phyloP scores from a whole-genome alignment of 2,888 invertebrate genomes.

The Sepiola atlantica region DNA sequence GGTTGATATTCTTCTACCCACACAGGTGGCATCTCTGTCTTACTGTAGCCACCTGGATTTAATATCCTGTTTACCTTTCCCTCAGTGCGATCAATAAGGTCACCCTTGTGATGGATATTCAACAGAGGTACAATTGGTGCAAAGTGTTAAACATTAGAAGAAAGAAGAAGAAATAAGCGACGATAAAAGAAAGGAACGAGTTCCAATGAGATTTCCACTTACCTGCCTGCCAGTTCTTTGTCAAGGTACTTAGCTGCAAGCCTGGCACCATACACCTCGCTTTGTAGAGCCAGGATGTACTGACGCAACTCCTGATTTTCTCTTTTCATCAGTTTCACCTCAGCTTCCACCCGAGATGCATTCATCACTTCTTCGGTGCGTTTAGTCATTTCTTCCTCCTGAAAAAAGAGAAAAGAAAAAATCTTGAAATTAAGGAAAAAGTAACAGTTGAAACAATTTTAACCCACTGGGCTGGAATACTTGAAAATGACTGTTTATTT shows the following conservation, averaged over 20 bases:
- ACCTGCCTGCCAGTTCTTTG: conserved; percentile 85
- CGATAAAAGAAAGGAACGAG: background rate
- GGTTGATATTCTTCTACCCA: no score
- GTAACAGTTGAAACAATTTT: background rate
- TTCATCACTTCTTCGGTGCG: conserved; percentile 73
- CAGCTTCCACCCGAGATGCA: conserved; percentile 75
- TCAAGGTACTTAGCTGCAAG: conserved; percentile 90
- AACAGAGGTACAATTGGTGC: background rate
- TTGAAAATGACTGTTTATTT: no score
- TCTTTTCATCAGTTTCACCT: conserved; percentile 77
- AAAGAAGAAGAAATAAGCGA: background rate
- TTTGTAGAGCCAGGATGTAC: conserved; percentile 83
- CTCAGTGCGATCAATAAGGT: no score
- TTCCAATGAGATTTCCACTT: conserved; percentile 47
- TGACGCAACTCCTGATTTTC: conserved; percentile 84
- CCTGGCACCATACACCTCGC: conserved; percentile 88
- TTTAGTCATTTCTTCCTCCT: conserved; percentile 76
- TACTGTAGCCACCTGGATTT: no score
- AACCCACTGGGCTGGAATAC: no score
- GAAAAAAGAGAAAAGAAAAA: conserved; percentile 50
- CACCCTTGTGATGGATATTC: no score
- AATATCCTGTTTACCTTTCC: no score
- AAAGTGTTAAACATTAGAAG: background rate
- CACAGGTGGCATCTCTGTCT: no score
- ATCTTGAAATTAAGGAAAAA: background rate